Evolutionary conservation across 23 tunicate species (phyloP).

Genomic region (Trididemnum nubilum): DNA sequence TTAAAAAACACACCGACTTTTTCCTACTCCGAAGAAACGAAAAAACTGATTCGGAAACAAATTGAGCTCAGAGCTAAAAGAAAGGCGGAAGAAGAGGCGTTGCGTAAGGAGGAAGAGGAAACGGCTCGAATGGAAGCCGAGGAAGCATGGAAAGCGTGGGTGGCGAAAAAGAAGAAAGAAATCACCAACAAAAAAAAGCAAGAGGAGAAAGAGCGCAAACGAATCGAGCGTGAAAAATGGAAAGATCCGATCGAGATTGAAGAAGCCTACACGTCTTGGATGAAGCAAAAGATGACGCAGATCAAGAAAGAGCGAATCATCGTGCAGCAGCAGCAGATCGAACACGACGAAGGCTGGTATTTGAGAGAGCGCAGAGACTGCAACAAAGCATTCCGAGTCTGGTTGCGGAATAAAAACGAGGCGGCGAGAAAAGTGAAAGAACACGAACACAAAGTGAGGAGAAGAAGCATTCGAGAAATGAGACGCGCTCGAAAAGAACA

Average conservation of each 20-base stretch:
- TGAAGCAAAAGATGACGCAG: constrained; percentile 47
- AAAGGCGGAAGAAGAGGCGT: constrained; percentile 61
- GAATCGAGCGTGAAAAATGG: not conserved
- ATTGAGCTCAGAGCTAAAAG: constrained; percentile 49
- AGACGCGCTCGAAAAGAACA: constrained; percentile 58
- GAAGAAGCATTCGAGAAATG: constrained; percentile 49
- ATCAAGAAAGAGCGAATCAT: constrained; percentile 64
- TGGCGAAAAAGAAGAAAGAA: constrained; percentile 65
- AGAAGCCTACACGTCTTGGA: constrained; percentile 68
- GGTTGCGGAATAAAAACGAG: constrained; percentile 69
- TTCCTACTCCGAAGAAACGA: constrained; percentile 75
- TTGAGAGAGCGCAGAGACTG: constrained; percentile 76
- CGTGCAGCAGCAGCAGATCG: constrained; percentile 71
- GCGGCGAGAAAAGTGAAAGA: constrained; percentile 37
- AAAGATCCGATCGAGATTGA: constrained; percentile 56
- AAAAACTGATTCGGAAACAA: constrained; percentile 64
- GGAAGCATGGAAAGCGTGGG: constrained; percentile 86
- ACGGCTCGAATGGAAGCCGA: constrained; percentile 74
- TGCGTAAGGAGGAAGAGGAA: constrained; percentile 61
- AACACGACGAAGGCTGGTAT: constrained; percentile 78
- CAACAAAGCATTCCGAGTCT: constrained; percentile 63
- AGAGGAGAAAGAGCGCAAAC: constrained; percentile 10
- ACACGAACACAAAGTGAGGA: constrained; percentile 36
- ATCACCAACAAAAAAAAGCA: constrained; percentile 33
- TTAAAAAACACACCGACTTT: constrained; percentile 29